phyloP scores from a whole-genome alignment of 2,113 vertebrate species.

The Nannobrachium achirus region DNA sequence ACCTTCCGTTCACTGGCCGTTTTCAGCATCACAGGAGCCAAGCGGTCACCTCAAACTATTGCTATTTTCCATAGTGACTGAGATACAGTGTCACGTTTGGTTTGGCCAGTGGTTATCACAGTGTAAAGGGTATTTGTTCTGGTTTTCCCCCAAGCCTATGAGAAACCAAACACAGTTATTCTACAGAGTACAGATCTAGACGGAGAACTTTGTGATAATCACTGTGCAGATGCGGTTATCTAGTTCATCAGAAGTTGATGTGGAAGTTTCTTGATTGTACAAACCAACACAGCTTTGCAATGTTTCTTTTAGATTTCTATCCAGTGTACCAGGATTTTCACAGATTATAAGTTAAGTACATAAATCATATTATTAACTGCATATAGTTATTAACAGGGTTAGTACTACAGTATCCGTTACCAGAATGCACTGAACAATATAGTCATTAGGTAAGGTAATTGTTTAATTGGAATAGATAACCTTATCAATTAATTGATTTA shows the following conservation, averaged over 20 bases:
- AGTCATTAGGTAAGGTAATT: not conserved
- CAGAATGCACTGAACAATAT: no score
- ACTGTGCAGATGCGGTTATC: constrained; percentile 17
- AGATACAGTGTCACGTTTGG: constrained; percentile 47
- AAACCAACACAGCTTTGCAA: not conserved
- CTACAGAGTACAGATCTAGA: constrained; percentile 1
- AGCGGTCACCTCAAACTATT: constrained; percentile 28
- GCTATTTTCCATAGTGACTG: constrained; percentile 38
- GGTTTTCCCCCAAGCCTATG: constrained; percentile 24
- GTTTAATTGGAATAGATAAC: not conserved
- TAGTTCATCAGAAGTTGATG: constrained; percentile 28
- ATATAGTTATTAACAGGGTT: not conserved
- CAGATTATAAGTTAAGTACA: constrained; percentile 15
- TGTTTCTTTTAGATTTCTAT: constrained; percentile 5
- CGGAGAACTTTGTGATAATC: constrained; percentile 16
- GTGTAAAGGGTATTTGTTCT: constrained; percentile 28
- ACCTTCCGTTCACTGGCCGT: constrained; percentile 30
- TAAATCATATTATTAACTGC: not conserved
- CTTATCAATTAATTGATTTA: not conserved
- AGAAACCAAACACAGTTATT: constrained; percentile 29
- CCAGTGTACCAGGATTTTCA: not conserved
- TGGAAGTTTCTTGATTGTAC: not conserved
- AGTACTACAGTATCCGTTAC: no score
- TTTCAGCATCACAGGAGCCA: constrained; percentile 26
- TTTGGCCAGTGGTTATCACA: constrained; percentile 43